Evolutionary conservation across 2,888 invertebrate genomes (phyloP).

Genomic region (Platynereis dumerilii): DNA sequence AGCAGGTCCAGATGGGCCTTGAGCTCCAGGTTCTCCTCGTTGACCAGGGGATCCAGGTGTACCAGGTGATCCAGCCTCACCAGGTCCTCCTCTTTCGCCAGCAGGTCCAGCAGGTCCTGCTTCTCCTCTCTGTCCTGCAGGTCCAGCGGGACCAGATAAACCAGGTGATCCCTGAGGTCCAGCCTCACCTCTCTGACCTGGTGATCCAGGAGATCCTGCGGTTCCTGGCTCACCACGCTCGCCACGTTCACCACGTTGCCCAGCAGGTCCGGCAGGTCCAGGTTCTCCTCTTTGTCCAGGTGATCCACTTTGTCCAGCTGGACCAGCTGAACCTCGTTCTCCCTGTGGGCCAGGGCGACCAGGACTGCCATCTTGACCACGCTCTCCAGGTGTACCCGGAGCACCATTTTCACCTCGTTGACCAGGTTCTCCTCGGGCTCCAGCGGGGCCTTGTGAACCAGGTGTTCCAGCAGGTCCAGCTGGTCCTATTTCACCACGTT

Average conservation of each 20-base stretch:
- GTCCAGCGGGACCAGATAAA: slow-evolving; percentile 42
- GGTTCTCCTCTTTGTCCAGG: slow-evolving; percentile 28
- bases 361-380: slow-evolving; percentile 18
- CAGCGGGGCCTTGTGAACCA: slow-evolving; percentile 28
- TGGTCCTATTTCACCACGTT: slow-evolving; percentile 31
- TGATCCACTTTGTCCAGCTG: slow-evolving; percentile 8
- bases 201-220: slow-evolving; percentile 32
- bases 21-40: slow-evolving; percentile 17
- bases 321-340: slow-evolving; percentile 5
- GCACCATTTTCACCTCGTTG: not conserved
- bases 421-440: slow-evolving; percentile 31
- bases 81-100: slow-evolving; percentile 21
- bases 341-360: slow-evolving; percentile 28
- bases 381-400: not conserved
- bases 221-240: slow-evolving; percentile 14
- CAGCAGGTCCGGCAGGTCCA: slow-evolving; percentile 23
- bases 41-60: slow-evolving; percentile 12
- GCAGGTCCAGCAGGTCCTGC: slow-evolving; percentile 14
- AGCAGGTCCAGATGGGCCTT: slow-evolving; percentile 10
- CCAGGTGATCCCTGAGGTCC: slow-evolving; percentile 52
- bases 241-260: slow-evolving; percentile 12
- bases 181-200: slow-evolving; percentile 15
- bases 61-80: not conserved
- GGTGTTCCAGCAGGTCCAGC: slow-evolving; percentile 26
- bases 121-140: slow-evolving; percentile 17